Evolutionary conservation across 2,888 invertebrate genomes (phyloP).

Genomic region (Xiphydria camelus): DNA sequence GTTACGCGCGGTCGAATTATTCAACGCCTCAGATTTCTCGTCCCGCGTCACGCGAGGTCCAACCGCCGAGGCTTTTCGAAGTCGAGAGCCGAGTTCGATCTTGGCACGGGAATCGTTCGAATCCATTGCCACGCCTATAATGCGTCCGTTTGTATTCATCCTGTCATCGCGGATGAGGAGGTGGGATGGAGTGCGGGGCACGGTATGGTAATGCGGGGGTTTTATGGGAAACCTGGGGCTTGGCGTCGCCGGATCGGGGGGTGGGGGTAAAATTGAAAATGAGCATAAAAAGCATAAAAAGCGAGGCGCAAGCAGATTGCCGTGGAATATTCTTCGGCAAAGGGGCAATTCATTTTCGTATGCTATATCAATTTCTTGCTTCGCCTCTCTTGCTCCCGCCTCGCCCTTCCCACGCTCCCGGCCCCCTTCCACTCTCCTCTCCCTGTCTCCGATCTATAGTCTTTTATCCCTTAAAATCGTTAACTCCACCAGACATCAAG

Average conservation of each 20-base stretch:
- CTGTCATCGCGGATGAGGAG: constrained; percentile 32
- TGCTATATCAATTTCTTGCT: constrained; percentile 59
- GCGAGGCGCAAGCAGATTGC: constrained; percentile 55
- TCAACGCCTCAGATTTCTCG: too few relatives aligned
- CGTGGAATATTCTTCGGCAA: constrained; percentile 54
- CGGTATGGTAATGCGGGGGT: constrained; percentile 52
- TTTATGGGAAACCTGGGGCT: constrained; percentile 47
- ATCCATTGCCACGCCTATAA: constrained; percentile 24
- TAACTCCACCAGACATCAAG: constrained; percentile 55
- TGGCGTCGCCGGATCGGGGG: constrained; percentile 25
- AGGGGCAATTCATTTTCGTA: constrained; percentile 57
- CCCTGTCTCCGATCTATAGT: constrained; percentile 45
- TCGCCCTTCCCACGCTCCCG: constrained; percentile 22
- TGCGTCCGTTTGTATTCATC: constrained; percentile 47
- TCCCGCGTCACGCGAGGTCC: too few relatives aligned
- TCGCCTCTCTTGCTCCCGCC: constrained; percentile 42
- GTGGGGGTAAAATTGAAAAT: constrained; percentile 52
- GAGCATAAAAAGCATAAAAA: constrained; percentile 55
- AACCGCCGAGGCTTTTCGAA: too few relatives aligned
- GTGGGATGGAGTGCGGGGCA: constrained; percentile 20
- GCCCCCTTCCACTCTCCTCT: constrained; percentile 20
- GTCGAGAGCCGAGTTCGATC: too few relatives aligned
- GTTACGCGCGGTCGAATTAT: too few relatives aligned
- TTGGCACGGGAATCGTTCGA: too few relatives aligned
- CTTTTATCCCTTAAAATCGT: constrained; percentile 57